A percentile compares a stretch with the other conserved stretches of the same genome.
Evolutionary conservation across 2,888 invertebrate species (phyloP).

Genomic region (Conomelus anceps): DNA sequence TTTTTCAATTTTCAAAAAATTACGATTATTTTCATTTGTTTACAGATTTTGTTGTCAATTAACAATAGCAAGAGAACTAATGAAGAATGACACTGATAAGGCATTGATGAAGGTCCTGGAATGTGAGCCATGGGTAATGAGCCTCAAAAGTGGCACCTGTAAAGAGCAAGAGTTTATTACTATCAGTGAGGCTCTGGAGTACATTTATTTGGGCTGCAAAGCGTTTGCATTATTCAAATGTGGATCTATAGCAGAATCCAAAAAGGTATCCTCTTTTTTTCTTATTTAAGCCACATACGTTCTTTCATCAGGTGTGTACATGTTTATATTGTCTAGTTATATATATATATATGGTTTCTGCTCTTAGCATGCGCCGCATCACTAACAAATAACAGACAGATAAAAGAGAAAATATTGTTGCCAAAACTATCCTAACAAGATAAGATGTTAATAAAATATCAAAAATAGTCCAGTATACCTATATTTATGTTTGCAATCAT

Average conservation of each 20-base stretch:
- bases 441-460: too few relatives aligned
- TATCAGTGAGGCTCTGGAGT: background rate
- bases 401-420: too few relatives aligned
- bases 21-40: background rate
- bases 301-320: too few relatives aligned
- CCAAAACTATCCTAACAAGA: too few relatives aligned
- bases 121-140: background rate
- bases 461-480: too few relatives aligned
- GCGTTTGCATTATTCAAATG: background rate
- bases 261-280: background rate
- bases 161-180: background rate
- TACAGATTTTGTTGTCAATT: background rate
- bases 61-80: background rate
- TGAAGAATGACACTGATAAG: background rate
- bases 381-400: too few relatives aligned
- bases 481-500: too few relatives aligned
- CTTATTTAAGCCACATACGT: too few relatives aligned
- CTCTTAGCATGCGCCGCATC: too few relatives aligned
- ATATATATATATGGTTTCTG: too few relatives aligned
- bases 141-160: background rate
- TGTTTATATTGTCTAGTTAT: too few relatives aligned
- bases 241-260: background rate
- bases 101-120: background rate
- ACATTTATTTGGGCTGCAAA: background rate
- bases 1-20: too few relatives aligned